These are phyloP conservation scores for Rhyacophila brunnea DNA, from an alignment of 1,140 invertebrate genomes.

Conservation along the genomic window DNA sequence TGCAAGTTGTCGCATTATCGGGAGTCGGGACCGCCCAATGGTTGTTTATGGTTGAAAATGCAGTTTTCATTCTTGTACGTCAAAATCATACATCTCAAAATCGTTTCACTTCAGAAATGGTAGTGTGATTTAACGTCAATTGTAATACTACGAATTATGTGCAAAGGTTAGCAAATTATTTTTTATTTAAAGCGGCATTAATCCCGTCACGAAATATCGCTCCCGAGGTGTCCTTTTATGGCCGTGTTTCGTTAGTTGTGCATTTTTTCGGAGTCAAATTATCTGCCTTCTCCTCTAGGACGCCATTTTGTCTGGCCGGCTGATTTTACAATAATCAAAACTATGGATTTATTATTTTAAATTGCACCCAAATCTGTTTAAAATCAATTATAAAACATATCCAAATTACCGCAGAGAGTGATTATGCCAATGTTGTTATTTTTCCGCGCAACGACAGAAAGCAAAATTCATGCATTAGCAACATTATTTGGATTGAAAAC, in stretches of 20 bases:
- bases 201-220: not conserved
- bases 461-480: too few species aligned
- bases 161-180: constrained; percentile 25
- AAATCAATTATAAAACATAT: too few species aligned
- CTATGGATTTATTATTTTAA: constrained; percentile 19
- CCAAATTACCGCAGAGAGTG: too few species aligned
- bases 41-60: constrained; percentile 23
- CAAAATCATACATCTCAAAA: constrained; percentile 28
- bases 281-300: constrained; percentile 15
- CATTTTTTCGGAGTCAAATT: constrained; percentile 21
- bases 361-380: not conserved
- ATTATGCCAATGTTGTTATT: too few species aligned
- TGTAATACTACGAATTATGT: constrained; percentile 13
- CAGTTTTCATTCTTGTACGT: constrained; percentile 29
- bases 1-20: too few species aligned
- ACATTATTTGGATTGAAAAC: too few species aligned
- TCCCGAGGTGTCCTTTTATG: constrained; percentile 5
- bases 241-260: constrained; percentile 11
- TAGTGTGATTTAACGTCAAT: constrained; percentile 18
- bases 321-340: constrained; percentile 23
- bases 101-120: constrained; percentile 19
- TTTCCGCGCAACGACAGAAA: too few species aligned
- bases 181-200: not conserved
- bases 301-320: constrained; percentile 32
- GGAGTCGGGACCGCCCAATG: constrained; percentile 16